Percentiles rank a stretch among this genome's conserved stretches.
Conservation (phyloP, 2,888 invertebrate species). For the Synergus gifuensis region DNA sequence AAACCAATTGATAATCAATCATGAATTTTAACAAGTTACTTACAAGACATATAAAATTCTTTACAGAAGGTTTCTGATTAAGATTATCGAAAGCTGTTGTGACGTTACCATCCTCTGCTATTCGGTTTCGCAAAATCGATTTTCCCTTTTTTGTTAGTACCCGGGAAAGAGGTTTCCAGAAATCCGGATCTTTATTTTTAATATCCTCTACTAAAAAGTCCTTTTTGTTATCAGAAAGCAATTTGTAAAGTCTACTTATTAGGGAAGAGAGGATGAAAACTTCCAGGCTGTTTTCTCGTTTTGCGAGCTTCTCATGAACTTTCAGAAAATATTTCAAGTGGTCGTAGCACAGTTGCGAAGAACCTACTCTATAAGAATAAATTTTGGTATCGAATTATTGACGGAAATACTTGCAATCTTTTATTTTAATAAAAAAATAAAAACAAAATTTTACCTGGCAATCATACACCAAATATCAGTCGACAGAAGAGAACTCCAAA, state of each 20-base stretch:
- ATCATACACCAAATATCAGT: constrained; percentile 71
- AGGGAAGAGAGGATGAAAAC: constrained; percentile 63
- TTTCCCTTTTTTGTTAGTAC: constrained; percentile 56
- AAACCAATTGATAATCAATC: background rate
- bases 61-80: constrained; percentile 60
- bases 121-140: constrained; percentile 50
- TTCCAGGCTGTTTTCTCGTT: constrained; percentile 62
- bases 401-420: constrained; percentile 28
- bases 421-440: constrained; percentile 8
- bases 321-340: constrained; percentile 67
- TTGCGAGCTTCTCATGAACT: constrained; percentile 60
- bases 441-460: constrained; percentile 61
- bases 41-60: constrained; percentile 67
- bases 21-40: constrained; percentile 45
- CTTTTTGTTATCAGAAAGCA: constrained; percentile 63
- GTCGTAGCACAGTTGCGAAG: constrained; percentile 64
- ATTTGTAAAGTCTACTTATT: constrained; percentile 66
- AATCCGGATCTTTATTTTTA: constrained; percentile 49
- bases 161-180: constrained; percentile 51
- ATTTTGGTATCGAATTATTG: background rate
- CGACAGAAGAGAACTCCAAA: constrained; percentile 69
- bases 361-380: constrained; percentile 61
- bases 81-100: constrained; percentile 52
- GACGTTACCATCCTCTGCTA: constrained; percentile 47
- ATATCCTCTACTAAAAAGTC: constrained; percentile 56